Conservation (phyloP, 2,888 invertebrate genomes). For the Cephus spinipes region DNA sequence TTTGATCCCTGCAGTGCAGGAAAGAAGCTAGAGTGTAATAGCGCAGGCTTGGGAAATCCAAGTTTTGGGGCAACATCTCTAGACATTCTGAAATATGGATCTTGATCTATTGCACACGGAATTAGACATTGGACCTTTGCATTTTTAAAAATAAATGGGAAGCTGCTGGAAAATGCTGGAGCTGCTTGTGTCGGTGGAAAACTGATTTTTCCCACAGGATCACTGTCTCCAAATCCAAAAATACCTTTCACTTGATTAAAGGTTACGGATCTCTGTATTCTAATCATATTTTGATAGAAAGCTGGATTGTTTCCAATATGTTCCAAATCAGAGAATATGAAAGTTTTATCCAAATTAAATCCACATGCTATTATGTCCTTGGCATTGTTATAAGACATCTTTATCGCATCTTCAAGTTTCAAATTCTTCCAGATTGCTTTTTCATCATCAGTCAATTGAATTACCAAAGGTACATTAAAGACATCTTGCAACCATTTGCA, state of each 20-base stretch:
- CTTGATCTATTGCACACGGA: conserved; percentile 99
- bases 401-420: conserved; percentile 86
- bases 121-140: conserved; percentile 86
- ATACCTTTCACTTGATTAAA: conserved; percentile 98
- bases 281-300: conserved; percentile 93
- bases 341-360: conserved; percentile 93
- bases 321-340: conserved; percentile 95
- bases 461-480: conserved; percentile 94
- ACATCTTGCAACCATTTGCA: conserved; percentile 94
- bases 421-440: conserved; percentile 98
- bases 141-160: conserved; percentile 89
- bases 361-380: conserved; percentile 99
- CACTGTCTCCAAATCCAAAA: conserved; percentile 97
- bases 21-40: conserved; percentile 88
- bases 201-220: conserved; percentile 95
- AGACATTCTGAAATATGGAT: conserved; percentile 99
- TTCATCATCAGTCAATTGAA: conserved; percentile 98
- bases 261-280: conserved; percentile 94
- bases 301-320: conserved; percentile 88
- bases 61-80: conserved; percentile 96
- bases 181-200: conserved; percentile 98
- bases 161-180: conserved; percentile 89
- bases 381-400: conserved; percentile 90
- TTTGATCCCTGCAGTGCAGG: conserved; percentile 96
- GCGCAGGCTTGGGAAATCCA: conserved; percentile 87